Conservation (phyloP, 2,797 vertebrate species). For the Menidia menidia region DNA sequence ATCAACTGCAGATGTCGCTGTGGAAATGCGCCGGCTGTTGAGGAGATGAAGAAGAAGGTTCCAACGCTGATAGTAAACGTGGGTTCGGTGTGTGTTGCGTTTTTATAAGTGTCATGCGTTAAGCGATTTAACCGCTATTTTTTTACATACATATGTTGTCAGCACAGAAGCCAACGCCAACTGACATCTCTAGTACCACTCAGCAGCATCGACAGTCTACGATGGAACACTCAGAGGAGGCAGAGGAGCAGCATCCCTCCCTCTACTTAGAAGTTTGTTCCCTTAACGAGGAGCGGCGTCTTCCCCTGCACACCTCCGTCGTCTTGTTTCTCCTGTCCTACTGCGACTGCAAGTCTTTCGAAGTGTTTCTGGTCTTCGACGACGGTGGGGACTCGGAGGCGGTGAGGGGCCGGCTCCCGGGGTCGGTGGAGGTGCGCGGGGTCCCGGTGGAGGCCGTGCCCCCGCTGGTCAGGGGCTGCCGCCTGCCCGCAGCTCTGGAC, state of each 20-base stretch:
- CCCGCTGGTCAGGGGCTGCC: constrained; percentile 86
- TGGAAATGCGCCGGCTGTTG: background rate
- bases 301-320: constrained; percentile 92
- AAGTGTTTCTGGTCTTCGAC: constrained; percentile 61
- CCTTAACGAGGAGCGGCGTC: constrained; percentile 72
- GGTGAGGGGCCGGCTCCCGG: constrained; percentile 61
- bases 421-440: constrained; percentile 64
- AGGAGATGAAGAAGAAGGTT: constrained; percentile 38
- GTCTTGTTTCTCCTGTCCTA: constrained; percentile 92
- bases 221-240: constrained; percentile 83
- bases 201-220: constrained; percentile 7
- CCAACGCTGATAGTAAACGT: constrained; percentile 34
- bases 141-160: background rate
- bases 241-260: constrained; percentile 71
- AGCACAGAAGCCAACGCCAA: background rate
- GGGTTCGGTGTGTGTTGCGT: constrained; percentile 14
- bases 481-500: constrained; percentile 88
- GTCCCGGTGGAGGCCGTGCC: constrained; percentile 83
- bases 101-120: constrained; percentile 35
- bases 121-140: background rate
- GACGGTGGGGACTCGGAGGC: constrained; percentile 23
- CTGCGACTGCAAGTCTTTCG: constrained; percentile 89
- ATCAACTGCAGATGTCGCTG: constrained; percentile 40
- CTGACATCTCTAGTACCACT: background rate
- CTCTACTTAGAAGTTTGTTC: constrained; percentile 87